Base-by-base conservation (phyloP, 2,113 vertebrate genomes). In the Blennius ocellaris region DNA sequence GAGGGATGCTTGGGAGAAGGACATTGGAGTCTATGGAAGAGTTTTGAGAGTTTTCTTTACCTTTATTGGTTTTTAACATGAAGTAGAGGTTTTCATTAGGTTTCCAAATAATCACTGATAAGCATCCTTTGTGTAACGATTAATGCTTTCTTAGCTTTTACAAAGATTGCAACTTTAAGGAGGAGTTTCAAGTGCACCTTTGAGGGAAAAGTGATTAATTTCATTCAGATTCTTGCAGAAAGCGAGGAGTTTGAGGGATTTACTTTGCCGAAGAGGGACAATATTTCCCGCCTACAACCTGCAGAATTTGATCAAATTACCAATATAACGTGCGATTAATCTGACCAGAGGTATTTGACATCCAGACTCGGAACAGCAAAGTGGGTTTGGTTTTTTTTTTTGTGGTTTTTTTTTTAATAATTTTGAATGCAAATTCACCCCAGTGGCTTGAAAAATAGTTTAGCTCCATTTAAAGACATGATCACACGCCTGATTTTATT, bases 61-160 rank as follows among this genome's bases (percentile, higher is more conserved):
- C 50, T 59, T 45, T 51, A 30, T 43, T 66, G 17, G 37, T 73
- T 77, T 77, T 75, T 8, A 38, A 38, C 61, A 56, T 59, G 47
- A 60, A 45, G 11, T 75, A 14, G 48, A 68, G 60, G 60, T 79
- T 79, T 68, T 15, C 16, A 43, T 55, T 36, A 37, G 11, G 56
- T 58, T 80, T 56, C 45, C 11, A 65, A 37, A 16, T 44, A 52
- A 53, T 40, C 39, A 41, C 53, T 16, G 38, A 6, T 67, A 73
- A 60, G 72, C 81, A 83, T 77, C 47, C 65, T 82, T 76, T 80
- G 30, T 30, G 15, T 36, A 16, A 51, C 53, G 40, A 52, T 39
- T 69, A 36, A 37, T 53, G 21, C 48, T 51, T 50, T 62, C 64
- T 37, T 76, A 64, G 59, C 67, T 61, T 7, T 10, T 59, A 37